These are phyloP conservation scores for Pseudomyrmex pallidus DNA, from an alignment of 1,140 invertebrate genomes.

Conservation along the genomic window DNA sequence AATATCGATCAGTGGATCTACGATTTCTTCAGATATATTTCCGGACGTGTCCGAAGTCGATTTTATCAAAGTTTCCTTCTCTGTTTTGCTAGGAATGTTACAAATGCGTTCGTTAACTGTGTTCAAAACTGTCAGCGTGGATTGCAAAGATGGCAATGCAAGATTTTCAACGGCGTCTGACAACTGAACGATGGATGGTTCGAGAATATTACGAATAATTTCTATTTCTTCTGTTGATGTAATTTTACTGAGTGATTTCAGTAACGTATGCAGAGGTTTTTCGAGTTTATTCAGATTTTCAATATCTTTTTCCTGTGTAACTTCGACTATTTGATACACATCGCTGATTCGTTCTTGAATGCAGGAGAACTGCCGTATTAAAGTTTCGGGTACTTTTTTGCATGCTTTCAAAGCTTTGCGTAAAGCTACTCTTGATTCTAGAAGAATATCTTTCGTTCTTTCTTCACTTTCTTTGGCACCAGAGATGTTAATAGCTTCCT, in stretches of 20 bases:
- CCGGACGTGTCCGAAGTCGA: conserved; percentile 56
- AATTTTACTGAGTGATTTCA: conserved; percentile 29
- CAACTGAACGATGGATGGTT: conserved; percentile 45
- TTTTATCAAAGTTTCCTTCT: conserved; percentile 5
- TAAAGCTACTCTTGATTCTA: conserved; percentile 35
- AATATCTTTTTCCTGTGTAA: conserved; percentile 12
- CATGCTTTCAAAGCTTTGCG: conserved; percentile 30
- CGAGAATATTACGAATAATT: conserved; percentile 45
- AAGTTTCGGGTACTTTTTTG: conserved; percentile 40
- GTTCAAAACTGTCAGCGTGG: conserved; percentile 3
- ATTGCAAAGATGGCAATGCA: conserved; percentile 20
- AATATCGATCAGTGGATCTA: conserved; percentile 80
- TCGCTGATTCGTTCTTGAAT: conserved; percentile 55
- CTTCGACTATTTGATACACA: conserved; percentile 37
- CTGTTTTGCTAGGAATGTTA: neutral
- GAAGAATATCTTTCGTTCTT: conserved; percentile 30
- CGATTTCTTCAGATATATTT: conserved; percentile 75
- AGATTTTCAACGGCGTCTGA: conserved; percentile 14
- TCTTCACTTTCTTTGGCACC: conserved; percentile 68
- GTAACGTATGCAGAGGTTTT: conserved; percentile 38
- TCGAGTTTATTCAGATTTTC: conserved; percentile 57
- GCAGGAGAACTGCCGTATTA: conserved; percentile 31
- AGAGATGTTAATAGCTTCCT: conserved; percentile 59
- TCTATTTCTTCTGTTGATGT: conserved; percentile 12
- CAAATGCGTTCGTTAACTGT: conserved; percentile 37